These are phyloP conservation scores for Steinernema khuongi DNA, from an alignment of 1,140 invertebrate genomes.

Conservation along the genomic window DNA sequence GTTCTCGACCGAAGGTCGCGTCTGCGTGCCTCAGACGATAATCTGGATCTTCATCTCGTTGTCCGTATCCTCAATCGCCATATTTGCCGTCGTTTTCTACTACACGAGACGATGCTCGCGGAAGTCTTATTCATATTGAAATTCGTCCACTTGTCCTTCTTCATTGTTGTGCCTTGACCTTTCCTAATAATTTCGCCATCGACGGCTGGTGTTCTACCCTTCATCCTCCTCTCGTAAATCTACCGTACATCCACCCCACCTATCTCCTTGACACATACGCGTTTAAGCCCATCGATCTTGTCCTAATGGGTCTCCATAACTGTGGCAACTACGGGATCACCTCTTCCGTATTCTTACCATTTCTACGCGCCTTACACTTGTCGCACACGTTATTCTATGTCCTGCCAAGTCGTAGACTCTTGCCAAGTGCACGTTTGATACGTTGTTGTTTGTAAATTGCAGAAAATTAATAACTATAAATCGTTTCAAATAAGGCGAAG, in stretches of 20 bases:
- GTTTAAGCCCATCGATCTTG: neutral
- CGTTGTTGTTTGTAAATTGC: constrained; percentile 9
- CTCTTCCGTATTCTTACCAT: neutral
- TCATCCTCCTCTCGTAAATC: neutral
- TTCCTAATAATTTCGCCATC: constrained; percentile 12
- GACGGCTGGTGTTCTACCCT: neutral
- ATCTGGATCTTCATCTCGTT: constrained; percentile 24
- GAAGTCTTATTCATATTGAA: constrained; percentile 6
- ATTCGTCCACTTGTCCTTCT: neutral
- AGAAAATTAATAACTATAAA: neutral
- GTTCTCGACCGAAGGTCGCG: neutral
- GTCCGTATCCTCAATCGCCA: constrained; percentile 14
- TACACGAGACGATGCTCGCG: constrained; percentile 11
- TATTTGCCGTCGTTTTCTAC: constrained; percentile 20
- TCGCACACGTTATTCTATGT: neutral
- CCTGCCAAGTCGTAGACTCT: neutral
- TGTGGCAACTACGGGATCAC: neutral
- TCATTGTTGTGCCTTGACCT: constrained; percentile 14
- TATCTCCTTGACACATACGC: neutral
- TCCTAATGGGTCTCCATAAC: neutral
- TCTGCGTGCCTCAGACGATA: constrained; percentile 18
- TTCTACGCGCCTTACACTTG: neutral
- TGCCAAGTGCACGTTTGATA: neutral
- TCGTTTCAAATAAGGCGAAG: neutral
- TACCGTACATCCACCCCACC: neutral